phyloP scores from a whole-genome alignment of 2,888 invertebrate species.

The Caradrina clavipalpis region DNA sequence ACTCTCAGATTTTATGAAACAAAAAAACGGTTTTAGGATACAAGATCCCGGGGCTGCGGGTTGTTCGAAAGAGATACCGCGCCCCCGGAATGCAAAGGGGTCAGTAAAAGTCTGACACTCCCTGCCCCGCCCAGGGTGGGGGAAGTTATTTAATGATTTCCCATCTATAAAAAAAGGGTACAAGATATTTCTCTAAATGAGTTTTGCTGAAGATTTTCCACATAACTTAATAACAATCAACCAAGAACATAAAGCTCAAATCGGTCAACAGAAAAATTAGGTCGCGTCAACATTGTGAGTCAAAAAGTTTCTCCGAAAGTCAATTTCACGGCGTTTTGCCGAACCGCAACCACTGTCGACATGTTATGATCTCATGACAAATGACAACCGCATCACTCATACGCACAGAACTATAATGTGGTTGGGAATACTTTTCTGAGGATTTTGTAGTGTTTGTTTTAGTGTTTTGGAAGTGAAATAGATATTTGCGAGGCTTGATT shows the following conservation, averaged over 20 bases:
- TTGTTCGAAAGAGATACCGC: no score
- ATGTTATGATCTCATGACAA: slow-evolving; percentile 76
- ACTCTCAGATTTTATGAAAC: no score
- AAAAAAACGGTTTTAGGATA: no score
- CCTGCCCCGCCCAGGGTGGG: no score
- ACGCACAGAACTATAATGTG: slow-evolving; percentile 27
- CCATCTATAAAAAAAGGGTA: no score
- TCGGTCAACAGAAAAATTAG: slow-evolving; percentile 56
- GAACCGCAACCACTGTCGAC: slow-evolving; percentile 77
- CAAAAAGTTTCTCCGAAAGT: slow-evolving; percentile 80
- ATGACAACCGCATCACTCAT: slow-evolving; percentile 76
- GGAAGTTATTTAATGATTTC: no score
- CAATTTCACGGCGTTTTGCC: slow-evolving; percentile 82
- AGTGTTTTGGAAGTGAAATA: neutral
- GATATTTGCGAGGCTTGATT: neutral
- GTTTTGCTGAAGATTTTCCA: no score
- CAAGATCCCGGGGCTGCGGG: no score
- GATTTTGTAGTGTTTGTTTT: slow-evolving; percentile 28
- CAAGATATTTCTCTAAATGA: no score
- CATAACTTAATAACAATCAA: neutral
- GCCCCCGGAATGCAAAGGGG: no score
- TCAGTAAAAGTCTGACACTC: no score
- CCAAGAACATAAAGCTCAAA: neutral
- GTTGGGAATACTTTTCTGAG: slow-evolving; percentile 6
- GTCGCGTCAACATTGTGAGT: slow-evolving; percentile 66